phyloP scores from a whole-genome alignment of 2,888 invertebrate genomes.

The Caenorhabditis parvicauda region DNA sequence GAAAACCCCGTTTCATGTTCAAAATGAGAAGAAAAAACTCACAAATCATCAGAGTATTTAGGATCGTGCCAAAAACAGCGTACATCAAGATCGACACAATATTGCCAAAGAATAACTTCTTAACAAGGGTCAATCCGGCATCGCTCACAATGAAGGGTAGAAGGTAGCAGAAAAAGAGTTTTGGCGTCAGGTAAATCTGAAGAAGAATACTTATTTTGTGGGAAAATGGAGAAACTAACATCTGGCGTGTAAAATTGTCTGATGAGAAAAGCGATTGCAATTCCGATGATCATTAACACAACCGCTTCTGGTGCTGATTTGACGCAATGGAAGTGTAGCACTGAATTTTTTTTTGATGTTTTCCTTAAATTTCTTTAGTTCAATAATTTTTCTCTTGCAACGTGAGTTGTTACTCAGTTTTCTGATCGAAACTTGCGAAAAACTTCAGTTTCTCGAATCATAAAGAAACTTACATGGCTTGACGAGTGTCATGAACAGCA shows the following conservation, averaged over 20 bases:
- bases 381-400: background rate
- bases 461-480: slow-evolving; percentile 25
- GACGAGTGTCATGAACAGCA: slow-evolving; percentile 18
- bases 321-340: slow-evolving; percentile 10
- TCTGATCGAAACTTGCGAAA: background rate
- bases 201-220: background rate
- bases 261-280: slow-evolving; percentile 26
- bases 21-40: background rate
- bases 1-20: background rate
- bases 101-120: slow-evolving; percentile 89
- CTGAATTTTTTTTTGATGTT: slow-evolving; percentile 12
- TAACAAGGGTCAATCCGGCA: slow-evolving; percentile 97
- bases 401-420: background rate
- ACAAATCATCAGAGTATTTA: slow-evolving; percentile 76
- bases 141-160: slow-evolving; percentile 95
- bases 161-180: slow-evolving; percentile 94
- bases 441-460: too few relatives aligned
- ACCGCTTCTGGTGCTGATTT: slow-evolving; percentile 41
- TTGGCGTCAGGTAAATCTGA: slow-evolving; percentile 65
- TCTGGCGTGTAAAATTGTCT: too few relatives aligned
- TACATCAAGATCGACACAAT: slow-evolving; percentile 90
- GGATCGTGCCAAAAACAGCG: slow-evolving; percentile 86
- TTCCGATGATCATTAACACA: slow-evolving; percentile 38
- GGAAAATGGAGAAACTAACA: background rate
- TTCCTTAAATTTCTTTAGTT: background rate